Conservation (phyloP, 2,113 vertebrate species). For the Caranx melampygus region DNA sequence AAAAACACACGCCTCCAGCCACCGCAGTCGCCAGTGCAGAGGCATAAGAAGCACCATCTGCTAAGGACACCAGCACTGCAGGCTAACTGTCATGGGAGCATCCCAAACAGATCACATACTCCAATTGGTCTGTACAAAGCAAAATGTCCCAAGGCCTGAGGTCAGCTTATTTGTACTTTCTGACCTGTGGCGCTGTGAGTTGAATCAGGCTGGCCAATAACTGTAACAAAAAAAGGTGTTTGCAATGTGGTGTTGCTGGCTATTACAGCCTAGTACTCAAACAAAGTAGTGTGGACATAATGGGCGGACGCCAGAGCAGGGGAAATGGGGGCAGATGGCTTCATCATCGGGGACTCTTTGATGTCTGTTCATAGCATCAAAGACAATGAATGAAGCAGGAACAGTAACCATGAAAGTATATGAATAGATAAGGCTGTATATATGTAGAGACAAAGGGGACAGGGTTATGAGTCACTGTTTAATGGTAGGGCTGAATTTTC, state of each 20-base stretch:
- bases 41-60: conserved; percentile 63
- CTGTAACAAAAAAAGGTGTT: conserved; percentile 74
- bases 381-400: conserved; percentile 56
- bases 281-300: conserved; percentile 79
- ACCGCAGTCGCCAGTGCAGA: too few relatives aligned
- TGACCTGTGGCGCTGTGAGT: conserved; percentile 62
- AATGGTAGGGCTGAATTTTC: neutral
- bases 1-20: too few relatives aligned
- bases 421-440: conserved; percentile 30
- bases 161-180: conserved; percentile 69
- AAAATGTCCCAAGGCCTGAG: conserved; percentile 49
- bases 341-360: conserved; percentile 73
- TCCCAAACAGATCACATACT: conserved; percentile 66
- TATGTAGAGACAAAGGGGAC: conserved; percentile 4
- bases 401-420: conserved; percentile 43
- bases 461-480: neutral
- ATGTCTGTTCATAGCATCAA: conserved; percentile 70
- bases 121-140: conserved; percentile 54
- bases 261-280: conserved; percentile 71
- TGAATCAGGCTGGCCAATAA: conserved; percentile 70
- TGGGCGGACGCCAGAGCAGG: conserved; percentile 71
- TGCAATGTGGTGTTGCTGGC: conserved; percentile 70
- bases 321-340: conserved; percentile 72
- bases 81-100: conserved; percentile 58
- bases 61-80: conserved; percentile 61